Evolutionary conservation across 2,113 vertebrate genomes (phyloP).

Genomic region (Malurus alboscapulatus): DNA sequence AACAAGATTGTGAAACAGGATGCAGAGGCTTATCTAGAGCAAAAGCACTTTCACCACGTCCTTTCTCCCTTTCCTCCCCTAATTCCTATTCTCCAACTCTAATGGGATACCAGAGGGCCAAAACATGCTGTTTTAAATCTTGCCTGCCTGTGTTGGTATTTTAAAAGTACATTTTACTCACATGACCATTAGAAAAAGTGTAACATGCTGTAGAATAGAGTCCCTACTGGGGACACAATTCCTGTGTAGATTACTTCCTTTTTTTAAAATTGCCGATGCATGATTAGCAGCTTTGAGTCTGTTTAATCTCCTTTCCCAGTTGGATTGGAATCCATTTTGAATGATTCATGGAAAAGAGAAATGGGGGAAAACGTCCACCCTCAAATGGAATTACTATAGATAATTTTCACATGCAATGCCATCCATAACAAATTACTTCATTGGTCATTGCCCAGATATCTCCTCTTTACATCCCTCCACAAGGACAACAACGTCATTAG

Average conservation of each 20-base stretch:
- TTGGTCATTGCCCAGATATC: slow-evolving; percentile 2
- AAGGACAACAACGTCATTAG: slow-evolving; percentile 2
- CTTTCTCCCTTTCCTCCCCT: background rate
- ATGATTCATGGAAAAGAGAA: slow-evolving; percentile 4
- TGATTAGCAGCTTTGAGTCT: background rate
- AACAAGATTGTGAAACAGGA: slow-evolving; percentile 5
- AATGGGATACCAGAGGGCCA: background rate
- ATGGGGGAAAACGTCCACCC: background rate
- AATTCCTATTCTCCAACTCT: background rate
- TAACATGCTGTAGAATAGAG: background rate
- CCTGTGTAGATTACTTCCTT: background rate
- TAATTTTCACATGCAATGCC: slow-evolving; percentile 44
- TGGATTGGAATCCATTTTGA: slow-evolving; percentile 18
- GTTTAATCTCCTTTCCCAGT: slow-evolving; percentile 9
- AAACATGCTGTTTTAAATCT: background rate
- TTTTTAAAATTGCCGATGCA: background rate
- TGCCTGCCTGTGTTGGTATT: background rate
- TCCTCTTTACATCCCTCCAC: slow-evolving; percentile 1
- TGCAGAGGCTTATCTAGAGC: background rate
- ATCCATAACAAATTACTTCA: slow-evolving; percentile 56
- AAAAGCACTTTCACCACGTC: background rate
- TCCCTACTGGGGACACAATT: background rate
- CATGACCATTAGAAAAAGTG: background rate
- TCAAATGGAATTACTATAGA: slow-evolving; percentile 18
- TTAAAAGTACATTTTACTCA: background rate